Evolutionary conservation across 2,888 invertebrate species (phyloP), one percentile per base, ranked within the genome.

Genomic region (Isoperla grammatica): DNA sequence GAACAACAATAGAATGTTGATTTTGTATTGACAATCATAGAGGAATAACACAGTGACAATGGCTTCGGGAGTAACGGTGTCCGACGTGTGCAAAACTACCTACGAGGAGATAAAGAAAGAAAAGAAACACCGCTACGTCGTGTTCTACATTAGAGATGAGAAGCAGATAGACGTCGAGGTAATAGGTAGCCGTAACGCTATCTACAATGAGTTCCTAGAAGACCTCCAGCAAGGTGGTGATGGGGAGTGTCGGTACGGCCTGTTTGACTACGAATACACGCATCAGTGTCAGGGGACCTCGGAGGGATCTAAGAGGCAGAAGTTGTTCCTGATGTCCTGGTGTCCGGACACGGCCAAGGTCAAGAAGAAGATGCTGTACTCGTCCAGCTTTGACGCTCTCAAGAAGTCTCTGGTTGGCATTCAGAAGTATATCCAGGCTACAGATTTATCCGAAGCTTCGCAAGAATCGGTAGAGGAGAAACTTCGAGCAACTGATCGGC

Each of bases 71-170:
- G 96, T 97, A 69, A 91, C 92, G 79, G 95, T 97, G 67, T 90
- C 94, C 70, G 94, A 94, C 80, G 86, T 87, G 68, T 96, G 95
- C 81, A 92, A 95, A 82, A 90, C 88, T 65, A 92, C 89, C 70
- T 96, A 94, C 77, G 94, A 95, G 77, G 95, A 95, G 81, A 94
- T 97, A 70, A 97, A 97, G 80, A 94, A 96, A 80, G 93, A 94
- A 76, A 96, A 96, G 82, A 94, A 94, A 74, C 92, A 94, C 79
- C 90, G 95, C 74, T 97, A 95, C 78, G 94, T 96, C 67, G 92
- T 97, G 73, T 96, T 93, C 80, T 93, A 87, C 81, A 93, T 97
- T 77, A 88, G 92, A 70, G 94, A 95, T 75, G 95, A 96, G 75
- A 93, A 90, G 79, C 91, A 92, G 79, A 96, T 97, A 74, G 93